phyloP scores from a whole-genome alignment of 2,888 invertebrate genomes.

The Apantesis nais region DNA sequence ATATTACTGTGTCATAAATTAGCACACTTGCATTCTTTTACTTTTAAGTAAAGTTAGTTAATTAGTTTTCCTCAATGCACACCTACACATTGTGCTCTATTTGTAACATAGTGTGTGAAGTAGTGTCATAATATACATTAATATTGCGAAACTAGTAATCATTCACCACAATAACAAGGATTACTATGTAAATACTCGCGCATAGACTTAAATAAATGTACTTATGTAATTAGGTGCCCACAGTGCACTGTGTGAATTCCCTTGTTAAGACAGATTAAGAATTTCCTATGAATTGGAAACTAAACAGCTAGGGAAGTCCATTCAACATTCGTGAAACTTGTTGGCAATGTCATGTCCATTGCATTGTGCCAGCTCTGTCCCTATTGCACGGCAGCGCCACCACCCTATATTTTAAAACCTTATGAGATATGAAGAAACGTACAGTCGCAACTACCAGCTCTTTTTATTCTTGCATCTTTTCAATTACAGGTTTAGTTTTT shows the following conservation, averaged over 20 bases:
- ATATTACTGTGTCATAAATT: not conserved
- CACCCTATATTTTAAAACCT: slow-evolving; percentile 11
- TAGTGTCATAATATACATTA: not conserved
- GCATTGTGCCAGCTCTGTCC: slow-evolving; percentile 38
- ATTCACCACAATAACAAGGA: slow-evolving; percentile 40
- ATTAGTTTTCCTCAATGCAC: not conserved
- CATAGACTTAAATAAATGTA: slow-evolving; percentile 20
- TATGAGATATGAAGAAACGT: slow-evolving; percentile 8
- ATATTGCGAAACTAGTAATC: slow-evolving; percentile 27
- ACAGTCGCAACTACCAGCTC: not conserved
- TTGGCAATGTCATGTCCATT: slow-evolving; percentile 69
- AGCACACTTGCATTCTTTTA: not conserved
- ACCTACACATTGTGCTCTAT: not conserved
- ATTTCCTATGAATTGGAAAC: slow-evolving; percentile 29
- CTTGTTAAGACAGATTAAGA: slow-evolving; percentile 15
- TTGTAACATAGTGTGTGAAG: slow-evolving; percentile 3
- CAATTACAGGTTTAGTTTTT: not conserved
- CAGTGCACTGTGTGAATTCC: slow-evolving; percentile 15
- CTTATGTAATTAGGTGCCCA: not conserved
- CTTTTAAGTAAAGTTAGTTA: not conserved
- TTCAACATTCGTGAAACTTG: slow-evolving; percentile 77
- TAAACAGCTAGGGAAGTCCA: slow-evolving; percentile 43
- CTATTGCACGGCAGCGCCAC: slow-evolving; percentile 5
- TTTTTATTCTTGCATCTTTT: not conserved
- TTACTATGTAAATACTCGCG: slow-evolving; percentile 10